Evolutionary conservation across 1,140 invertebrate species (phyloP).

Genomic region (Helicoverpa zea): DNA sequence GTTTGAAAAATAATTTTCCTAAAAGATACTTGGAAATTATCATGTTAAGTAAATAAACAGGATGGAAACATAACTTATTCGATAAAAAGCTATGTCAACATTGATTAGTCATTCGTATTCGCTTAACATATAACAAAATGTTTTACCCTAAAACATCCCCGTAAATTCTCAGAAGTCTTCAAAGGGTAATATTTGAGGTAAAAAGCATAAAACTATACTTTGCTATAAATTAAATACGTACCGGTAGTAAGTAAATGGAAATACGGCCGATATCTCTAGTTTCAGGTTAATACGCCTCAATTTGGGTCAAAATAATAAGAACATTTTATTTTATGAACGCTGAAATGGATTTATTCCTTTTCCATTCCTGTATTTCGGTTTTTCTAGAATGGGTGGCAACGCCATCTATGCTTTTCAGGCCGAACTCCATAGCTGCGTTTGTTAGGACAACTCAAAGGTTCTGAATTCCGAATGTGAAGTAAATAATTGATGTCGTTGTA

Average conservation of each 20-base stretch:
- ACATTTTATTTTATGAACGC: conserved; percentile 52
- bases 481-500: no score
- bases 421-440: background rate
- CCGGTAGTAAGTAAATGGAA: conserved; percentile 11
- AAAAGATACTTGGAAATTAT: background rate
- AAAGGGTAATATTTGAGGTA: background rate
- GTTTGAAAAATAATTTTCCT: background rate
- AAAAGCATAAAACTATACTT: background rate
- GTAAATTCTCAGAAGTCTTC: background rate
- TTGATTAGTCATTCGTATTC: conserved; percentile 2
- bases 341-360: conserved; percentile 2
- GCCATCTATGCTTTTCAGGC: conserved; percentile 16
- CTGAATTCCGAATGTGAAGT: no score
- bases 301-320: conserved; percentile 57
- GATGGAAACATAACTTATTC: background rate
- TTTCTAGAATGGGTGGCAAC: no score
- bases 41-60: background rate
- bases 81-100: background rate
- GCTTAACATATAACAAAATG: background rate
- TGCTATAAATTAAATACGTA: background rate
- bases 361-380: background rate
- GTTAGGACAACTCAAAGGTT: no score
- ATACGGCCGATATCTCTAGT: conserved; percentile 24
- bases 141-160: background rate
- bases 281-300: conserved; percentile 53